These are phyloP conservation scores for Limnephilus rhombicus DNA, from an alignment of 2,888 invertebrate genomes.

Conservation along the genomic window DNA sequence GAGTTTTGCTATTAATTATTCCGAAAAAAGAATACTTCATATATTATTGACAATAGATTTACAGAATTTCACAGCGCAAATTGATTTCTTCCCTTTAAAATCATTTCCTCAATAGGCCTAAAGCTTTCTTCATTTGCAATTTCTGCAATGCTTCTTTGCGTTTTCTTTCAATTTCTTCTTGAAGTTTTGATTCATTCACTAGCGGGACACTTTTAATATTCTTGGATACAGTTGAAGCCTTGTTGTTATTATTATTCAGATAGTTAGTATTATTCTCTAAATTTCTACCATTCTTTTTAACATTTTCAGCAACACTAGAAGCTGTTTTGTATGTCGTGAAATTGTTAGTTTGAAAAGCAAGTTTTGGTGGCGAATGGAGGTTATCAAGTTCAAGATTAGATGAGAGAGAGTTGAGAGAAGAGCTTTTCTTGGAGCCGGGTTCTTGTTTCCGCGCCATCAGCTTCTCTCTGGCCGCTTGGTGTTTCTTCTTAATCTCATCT, in stretches of 20 bases:
- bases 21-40: neutral
- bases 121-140: slow-evolving; percentile 67
- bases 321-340: neutral
- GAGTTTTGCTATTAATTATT: neutral
- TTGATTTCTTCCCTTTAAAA: neutral
- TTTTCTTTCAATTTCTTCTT: slow-evolving; percentile 73
- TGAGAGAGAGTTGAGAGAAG: neutral
- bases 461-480: slow-evolving; percentile 79
- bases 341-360: neutral
- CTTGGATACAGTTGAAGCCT: slow-evolving; percentile 5
- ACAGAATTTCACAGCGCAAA: neutral
- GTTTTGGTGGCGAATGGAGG: neutral
- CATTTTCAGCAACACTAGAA: neutral
- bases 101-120: slow-evolving; percentile 28
- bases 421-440: slow-evolving; percentile 16
- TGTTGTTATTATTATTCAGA: slow-evolving; percentile 40
- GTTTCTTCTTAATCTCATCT: slow-evolving; percentile 81
- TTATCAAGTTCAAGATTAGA: slow-evolving; percentile 20
- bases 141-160: slow-evolving; percentile 76
- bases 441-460: slow-evolving; percentile 73
- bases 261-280: neutral
- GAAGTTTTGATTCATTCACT: slow-evolving; percentile 49
- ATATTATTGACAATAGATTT: neutral
- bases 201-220: neutral
- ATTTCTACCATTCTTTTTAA: slow-evolving; percentile 11